Evolutionary conservation across 2,113 vertebrate species (phyloP).

Genomic region (Chionis minor): DNA sequence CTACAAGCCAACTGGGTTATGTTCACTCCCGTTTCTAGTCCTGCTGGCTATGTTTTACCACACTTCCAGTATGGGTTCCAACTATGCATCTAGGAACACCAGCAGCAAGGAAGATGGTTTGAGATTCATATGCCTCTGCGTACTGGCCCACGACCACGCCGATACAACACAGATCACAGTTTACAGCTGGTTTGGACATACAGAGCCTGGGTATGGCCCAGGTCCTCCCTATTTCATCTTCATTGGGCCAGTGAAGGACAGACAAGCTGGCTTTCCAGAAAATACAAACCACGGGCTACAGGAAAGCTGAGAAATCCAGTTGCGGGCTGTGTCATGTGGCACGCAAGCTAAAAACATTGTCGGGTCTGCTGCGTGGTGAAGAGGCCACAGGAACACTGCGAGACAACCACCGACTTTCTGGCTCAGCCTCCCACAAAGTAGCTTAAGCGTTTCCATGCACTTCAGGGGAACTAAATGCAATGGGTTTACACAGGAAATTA

Average conservation of each 20-base stretch:
- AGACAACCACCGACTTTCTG: background rate
- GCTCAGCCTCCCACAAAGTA: fast-evolving
- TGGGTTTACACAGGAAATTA: background rate
- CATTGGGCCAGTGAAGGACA: background rate
- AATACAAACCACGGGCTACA: background rate
- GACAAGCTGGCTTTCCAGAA: background rate
- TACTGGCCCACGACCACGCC: background rate
- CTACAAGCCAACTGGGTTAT: background rate
- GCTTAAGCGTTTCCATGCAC: background rate
- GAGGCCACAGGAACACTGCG: background rate
- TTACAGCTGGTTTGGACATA: background rate
- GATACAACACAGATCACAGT: no score
- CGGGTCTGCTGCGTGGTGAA: background rate
- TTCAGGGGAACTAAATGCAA: background rate
- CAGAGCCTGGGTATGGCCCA: background rate
- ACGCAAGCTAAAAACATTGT: fast-evolving
- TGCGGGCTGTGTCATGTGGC: fast-evolving
- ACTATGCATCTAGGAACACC: background rate
- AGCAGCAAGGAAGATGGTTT: background rate
- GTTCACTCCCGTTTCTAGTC: background rate
- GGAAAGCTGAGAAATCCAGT: background rate
- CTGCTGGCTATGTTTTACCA: background rate
- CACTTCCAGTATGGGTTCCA: background rate
- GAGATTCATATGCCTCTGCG: no score
- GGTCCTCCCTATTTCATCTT: fast-evolving